Base-by-base conservation (phyloP, 2,113 vertebrate genomes). In the Cyanoderma ruficeps region DNA sequence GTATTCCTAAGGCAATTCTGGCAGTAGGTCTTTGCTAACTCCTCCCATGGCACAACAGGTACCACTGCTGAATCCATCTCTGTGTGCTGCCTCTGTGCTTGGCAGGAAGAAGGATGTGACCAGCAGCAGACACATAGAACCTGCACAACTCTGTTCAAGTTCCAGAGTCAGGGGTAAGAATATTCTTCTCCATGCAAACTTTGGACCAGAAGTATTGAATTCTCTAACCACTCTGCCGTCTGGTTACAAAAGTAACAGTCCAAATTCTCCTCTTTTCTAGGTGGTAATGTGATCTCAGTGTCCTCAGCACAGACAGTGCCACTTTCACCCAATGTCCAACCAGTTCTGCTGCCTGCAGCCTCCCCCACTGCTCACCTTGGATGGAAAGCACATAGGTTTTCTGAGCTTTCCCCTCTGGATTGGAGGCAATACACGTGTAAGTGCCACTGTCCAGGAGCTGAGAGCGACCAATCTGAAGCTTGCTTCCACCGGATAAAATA, bases 401-500 rank as follows among this genome's bases (percentile, higher is more conserved):
- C 65, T 94, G 98, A 41, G 98, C 98, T 93, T 98, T 98, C 71
- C 99, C 99, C 93, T 99, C 98, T 78, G 97, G 60, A 16, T 99
- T 99, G 83, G 99, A 99, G 33, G 99, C 99, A 93, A 99, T 77
- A 85, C 99, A 99, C 0, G 94, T 98, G 84, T 99, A 99, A 49
- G 97, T 98, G 75, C 98, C 99, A 37, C 98, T 98, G 83, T 99
- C 98, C 25, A 98, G 98, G 68, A 96, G 97, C 96, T 99, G 98
- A 35, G 98, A 98, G n/a, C 98, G 98, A 65, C 98, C 95, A 17
- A 99, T 99, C 96, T 99, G 99, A 93, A 99, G 97, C 96, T 98
- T 99, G 87, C 98, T 98, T 69, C 99, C 99, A 64, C 99, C 99
- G 42, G 99, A 99, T 91, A 99, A 98, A 97, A 99, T 98, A 96